A percentile compares a stretch with the other conserved stretches of the same genome.
Evolutionary conservation across 2,888 invertebrate genomes (phyloP).

Genomic region (Drosophila merina): DNA sequence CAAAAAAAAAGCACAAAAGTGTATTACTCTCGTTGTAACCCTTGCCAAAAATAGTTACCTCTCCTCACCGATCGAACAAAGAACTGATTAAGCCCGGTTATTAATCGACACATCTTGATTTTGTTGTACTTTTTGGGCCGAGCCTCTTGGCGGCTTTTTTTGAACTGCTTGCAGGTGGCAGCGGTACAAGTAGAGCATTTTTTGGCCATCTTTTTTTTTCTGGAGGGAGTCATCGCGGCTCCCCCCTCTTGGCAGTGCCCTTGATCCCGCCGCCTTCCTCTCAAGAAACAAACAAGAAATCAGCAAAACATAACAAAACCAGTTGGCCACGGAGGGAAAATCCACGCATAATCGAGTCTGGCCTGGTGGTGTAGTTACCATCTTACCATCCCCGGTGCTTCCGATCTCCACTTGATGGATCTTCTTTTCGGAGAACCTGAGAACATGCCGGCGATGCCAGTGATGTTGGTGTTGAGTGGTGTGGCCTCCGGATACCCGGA

Average conservation of each 20-base stretch:
- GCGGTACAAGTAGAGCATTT: conserved; percentile 4
- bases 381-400: conserved; percentile 1
- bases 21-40: neutral
- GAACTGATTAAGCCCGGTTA: conserved; percentile 32
- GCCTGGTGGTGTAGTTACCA: conserved; percentile 1
- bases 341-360: conserved; percentile 33
- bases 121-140: neutral
- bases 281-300: conserved; percentile 23
- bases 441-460: conserved; percentile 1
- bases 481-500: neutral
- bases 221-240: neutral
- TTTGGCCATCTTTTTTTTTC: neutral
- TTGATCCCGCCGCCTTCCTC: conserved; percentile 7
- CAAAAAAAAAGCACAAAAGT: conserved; percentile 6
- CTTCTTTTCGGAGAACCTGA: neutral
- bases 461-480: conserved; percentile 11
- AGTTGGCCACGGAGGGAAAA: conserved; percentile 30
- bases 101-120: neutral
- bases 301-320: conserved; percentile 21
- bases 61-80: conserved; percentile 21
- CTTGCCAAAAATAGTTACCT: conserved; percentile 34
- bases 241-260: neutral
- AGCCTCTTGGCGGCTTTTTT: conserved; percentile 4
- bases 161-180: conserved; percentile 7
- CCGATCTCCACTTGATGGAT: neutral